These are phyloP conservation scores for Solenopsis fugax DNA, from an alignment of 1,140 invertebrate species.

Conservation along the genomic window DNA sequence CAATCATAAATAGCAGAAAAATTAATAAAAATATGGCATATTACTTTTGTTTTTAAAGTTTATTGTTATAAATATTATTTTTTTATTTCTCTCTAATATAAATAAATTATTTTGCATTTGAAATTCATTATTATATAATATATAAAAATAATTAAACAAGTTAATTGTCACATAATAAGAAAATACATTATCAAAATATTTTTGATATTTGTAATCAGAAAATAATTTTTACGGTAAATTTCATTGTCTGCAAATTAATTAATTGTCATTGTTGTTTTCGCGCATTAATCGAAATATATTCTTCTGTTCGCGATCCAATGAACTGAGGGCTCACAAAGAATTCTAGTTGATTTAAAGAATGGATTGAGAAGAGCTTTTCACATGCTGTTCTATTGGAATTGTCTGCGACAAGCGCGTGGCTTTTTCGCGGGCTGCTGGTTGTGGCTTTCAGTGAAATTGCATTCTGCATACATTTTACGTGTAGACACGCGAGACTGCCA, in stretches of 20 bases:
- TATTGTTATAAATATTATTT: background rate
- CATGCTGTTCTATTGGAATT: conserved; percentile 30
- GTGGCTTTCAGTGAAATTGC: conserved; percentile 60
- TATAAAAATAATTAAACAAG: background rate
- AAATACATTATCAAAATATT: background rate
- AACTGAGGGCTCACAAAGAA: background rate
- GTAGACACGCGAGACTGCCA: conserved; percentile 13
- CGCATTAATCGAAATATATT: background rate
- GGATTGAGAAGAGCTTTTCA: conserved; percentile 13
- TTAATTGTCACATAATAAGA: background rate
- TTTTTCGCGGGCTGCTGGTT: conserved; percentile 40
- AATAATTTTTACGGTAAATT: background rate
- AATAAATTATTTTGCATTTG: background rate
- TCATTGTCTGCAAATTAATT: background rate
- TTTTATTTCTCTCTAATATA: background rate
- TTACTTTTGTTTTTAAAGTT: background rate
- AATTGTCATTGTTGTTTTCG: background rate
- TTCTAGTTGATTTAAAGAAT: conserved; percentile 49
- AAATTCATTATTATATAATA: background rate
- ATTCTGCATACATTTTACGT: conserved; percentile 54
- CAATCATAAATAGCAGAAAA: background rate
- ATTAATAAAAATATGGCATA: background rate
- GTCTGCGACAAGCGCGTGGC: conserved; percentile 28
- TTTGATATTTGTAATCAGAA: background rate
- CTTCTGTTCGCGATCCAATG: background rate